Percentiles rank a stretch among this genome's conserved stretches.
phyloP scores from a whole-genome alignment of 2,888 invertebrate genomes.

The Pandemis heparana region DNA sequence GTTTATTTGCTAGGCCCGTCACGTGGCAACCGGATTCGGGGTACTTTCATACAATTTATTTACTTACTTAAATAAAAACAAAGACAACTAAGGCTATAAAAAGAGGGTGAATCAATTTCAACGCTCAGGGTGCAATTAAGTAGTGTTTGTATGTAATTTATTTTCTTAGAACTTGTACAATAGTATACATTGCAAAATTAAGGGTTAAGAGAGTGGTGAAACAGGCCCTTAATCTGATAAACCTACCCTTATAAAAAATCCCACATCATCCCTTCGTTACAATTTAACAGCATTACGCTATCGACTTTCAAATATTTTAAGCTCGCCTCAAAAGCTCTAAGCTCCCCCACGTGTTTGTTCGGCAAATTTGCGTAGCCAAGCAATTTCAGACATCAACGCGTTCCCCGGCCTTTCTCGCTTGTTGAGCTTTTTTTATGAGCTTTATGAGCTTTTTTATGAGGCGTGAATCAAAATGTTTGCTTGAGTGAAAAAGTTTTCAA shows the following conservation, averaged over 20 bases:
- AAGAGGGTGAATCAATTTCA: no score
- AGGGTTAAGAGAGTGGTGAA: no score
- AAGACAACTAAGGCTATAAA: no score
- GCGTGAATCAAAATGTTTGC: slow-evolving; percentile 10
- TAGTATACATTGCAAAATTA: no score
- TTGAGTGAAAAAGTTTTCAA: background rate
- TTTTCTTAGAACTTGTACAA: no score
- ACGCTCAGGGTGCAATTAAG: no score
- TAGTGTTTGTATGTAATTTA: no score
- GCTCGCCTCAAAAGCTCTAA: slow-evolving; percentile 5
- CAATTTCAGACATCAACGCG: slow-evolving; percentile 47
- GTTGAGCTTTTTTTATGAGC: slow-evolving; percentile 23
- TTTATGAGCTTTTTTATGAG: slow-evolving; percentile 14
- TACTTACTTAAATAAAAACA: no score
- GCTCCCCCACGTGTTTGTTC: slow-evolving; percentile 29
- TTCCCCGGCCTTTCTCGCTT: background rate
- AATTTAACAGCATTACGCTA: slow-evolving; percentile 13
- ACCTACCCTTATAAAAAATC: background rate
- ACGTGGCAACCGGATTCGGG: no score
- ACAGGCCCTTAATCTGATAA: background rate
- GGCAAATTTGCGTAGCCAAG: slow-evolving; percentile 44
- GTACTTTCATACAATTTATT: no score
- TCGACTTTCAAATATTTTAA: slow-evolving; percentile 13
- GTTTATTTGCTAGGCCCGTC: no score
- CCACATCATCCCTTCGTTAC: slow-evolving; percentile 16